phyloP scores from a whole-genome alignment of 1,140 invertebrate genomes.

The Eufriesea mexicana region DNA sequence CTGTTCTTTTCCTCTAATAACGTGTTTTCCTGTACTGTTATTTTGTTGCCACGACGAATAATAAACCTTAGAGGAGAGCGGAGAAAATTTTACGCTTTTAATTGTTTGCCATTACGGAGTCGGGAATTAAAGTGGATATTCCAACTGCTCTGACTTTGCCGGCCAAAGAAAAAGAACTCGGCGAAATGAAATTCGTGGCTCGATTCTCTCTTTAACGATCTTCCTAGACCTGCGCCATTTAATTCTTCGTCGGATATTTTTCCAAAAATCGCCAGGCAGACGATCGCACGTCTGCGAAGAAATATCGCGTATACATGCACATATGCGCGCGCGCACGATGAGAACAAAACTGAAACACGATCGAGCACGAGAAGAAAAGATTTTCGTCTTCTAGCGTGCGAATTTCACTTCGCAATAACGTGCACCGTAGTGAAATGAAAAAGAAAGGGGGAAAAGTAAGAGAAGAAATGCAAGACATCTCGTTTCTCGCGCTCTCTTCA shows the following conservation, averaged over 20 bases:
- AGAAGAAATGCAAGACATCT: neutral
- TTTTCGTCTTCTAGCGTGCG: constrained; percentile 56
- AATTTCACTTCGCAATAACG: constrained; percentile 2
- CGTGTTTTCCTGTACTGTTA: neutral
- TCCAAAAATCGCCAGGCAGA: neutral
- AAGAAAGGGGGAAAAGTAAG: neutral
- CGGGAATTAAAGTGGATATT: constrained; percentile 11
- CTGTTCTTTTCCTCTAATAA: neutral
- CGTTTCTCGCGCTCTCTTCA: neutral
- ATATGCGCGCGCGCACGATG: neutral
- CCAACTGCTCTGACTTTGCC: neutral
- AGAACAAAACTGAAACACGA: constrained; percentile 43
- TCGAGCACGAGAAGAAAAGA: constrained; percentile 50
- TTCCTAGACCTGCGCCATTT: neutral
- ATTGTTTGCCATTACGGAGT: constrained; percentile 29
- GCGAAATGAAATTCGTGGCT: neutral
- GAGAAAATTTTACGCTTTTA: constrained; percentile 8
- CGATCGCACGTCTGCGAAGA: neutral
- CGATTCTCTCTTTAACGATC: neutral
- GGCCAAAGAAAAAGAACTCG: neutral
- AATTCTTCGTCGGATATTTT: neutral
- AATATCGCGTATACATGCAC: neutral
- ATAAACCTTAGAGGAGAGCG: neutral
- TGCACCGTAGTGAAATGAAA: constrained; percentile 18
- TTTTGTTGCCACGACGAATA: neutral